Percentiles rank a stretch among this genome's conserved stretches.
Conservation (phyloP, 2,113 vertebrate species). For the Phaethornis superciliosus region DNA sequence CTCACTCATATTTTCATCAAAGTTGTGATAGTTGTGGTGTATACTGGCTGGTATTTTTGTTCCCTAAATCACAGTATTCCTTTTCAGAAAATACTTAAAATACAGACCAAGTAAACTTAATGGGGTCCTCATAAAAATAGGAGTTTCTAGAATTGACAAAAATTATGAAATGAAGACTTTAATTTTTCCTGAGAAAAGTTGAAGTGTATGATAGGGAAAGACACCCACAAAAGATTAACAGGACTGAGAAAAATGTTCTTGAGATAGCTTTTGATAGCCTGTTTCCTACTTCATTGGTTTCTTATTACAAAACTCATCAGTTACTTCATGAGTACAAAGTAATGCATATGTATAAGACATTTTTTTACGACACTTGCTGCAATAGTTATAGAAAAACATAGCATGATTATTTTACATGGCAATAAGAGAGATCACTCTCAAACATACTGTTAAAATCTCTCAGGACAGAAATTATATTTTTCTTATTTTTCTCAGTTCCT, state of each 20-base stretch:
- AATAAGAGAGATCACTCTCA: not conserved
- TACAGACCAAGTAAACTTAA: not conserved
- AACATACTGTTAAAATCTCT: not conserved
- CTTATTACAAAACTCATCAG: not conserved
- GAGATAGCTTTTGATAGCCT: not conserved
- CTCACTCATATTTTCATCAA: not conserved
- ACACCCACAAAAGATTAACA: not conserved
- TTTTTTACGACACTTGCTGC: not conserved
- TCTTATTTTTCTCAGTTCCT: not conserved
- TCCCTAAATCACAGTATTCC: not conserved
- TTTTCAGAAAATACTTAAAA: not conserved
- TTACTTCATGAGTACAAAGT: not conserved
- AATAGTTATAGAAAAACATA: not conserved
- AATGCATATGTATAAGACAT: not conserved
- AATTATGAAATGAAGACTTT: not conserved
- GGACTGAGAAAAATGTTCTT: not conserved
- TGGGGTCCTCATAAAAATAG: not conserved
- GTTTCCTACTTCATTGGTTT: not conserved
- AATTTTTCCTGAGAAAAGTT: not conserved
- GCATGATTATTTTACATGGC: not conserved
- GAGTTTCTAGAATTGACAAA: not conserved
- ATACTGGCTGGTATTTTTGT: not conserved
- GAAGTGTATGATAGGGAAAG: not conserved
- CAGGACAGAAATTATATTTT: not conserved
- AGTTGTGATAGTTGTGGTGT: not conserved